phyloP scores from a whole-genome alignment of 2,797 vertebrate species.

The Alfaro cultratus region DNA sequence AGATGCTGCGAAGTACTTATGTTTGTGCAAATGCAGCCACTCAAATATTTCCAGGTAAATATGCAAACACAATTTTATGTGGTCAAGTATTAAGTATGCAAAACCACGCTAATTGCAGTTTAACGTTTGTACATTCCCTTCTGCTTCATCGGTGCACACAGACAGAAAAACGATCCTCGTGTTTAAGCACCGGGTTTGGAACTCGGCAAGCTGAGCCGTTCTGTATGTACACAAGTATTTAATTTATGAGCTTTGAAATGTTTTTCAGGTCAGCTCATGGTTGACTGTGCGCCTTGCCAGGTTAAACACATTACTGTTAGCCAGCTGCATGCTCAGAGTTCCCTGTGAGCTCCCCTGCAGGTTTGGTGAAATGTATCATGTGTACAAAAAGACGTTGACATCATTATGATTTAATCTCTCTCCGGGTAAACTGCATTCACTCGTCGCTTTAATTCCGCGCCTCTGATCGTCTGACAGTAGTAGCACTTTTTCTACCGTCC shows the following conservation, averaged over 20 bases:
- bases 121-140: constrained; percentile 1
- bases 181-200: constrained; percentile 56
- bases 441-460: constrained; percentile 61
- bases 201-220: constrained; percentile 43
- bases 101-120: background rate
- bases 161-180: constrained; percentile 37
- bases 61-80: background rate
- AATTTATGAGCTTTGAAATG: constrained; percentile 54
- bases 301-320: constrained; percentile 77
- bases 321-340: constrained; percentile 47
- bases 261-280: constrained; percentile 43
- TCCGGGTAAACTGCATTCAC: constrained; percentile 75
- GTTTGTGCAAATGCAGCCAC: background rate
- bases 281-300: constrained; percentile 61
- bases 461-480: constrained; percentile 70
- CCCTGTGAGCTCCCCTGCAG: constrained; percentile 60
- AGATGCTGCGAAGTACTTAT: background rate
- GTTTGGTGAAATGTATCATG: constrained; percentile 62
- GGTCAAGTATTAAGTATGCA: background rate
- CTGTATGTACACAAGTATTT: constrained; percentile 49
- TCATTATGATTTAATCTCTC: constrained; percentile 69
- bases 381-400: constrained; percentile 62
- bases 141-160: constrained; percentile 22
- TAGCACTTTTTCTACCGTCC: constrained; percentile 61
- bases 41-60: constrained; percentile 9